phyloP scores from a whole-genome alignment of 2,113 vertebrate genomes.

The Collichthys lucidus region DNA sequence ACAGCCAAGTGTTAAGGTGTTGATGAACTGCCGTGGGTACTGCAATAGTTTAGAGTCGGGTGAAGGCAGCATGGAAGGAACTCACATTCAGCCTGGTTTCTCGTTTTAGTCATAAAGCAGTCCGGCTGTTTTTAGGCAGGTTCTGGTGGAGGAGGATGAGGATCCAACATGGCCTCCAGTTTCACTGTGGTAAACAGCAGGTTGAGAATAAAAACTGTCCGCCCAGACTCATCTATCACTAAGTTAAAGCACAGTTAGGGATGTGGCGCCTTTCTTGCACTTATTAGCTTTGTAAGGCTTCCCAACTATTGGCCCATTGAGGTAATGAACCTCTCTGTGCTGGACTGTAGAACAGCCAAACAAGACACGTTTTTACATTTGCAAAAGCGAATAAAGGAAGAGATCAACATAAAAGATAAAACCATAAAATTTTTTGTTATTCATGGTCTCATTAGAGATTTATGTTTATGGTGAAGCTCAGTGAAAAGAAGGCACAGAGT shows the following conservation, averaged over 20 bases:
- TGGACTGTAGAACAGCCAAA: slow-evolving; percentile 38
- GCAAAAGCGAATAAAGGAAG: slow-evolving; percentile 21
- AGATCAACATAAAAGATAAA: slow-evolving; percentile 57
- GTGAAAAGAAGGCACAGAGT: slow-evolving; percentile 38
- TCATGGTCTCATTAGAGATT: slow-evolving; percentile 62
- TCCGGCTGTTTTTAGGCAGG: slow-evolving; percentile 6
- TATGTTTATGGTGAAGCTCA: slow-evolving; percentile 50
- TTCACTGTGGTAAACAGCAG: slow-evolving; percentile 40
- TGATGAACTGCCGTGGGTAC: slow-evolving; percentile 64
- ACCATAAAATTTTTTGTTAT: slow-evolving; percentile 43
- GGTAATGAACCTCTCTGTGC: slow-evolving; percentile 44
- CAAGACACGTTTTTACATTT: slow-evolving; percentile 47
- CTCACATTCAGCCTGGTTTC: slow-evolving; percentile 20
- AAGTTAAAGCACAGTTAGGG: slow-evolving; percentile 32
- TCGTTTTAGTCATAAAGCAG: slow-evolving; percentile 22
- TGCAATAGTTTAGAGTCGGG: slow-evolving; percentile 18
- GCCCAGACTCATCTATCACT: slow-evolving; percentile 48
- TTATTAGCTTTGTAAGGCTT: slow-evolving; percentile 24
- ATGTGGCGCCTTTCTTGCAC: slow-evolving; percentile 40
- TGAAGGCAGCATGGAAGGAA: slow-evolving; percentile 34
- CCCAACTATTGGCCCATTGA: slow-evolving; percentile 52
- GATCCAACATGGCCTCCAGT: background rate
- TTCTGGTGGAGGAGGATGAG: background rate
- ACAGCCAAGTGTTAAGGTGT: slow-evolving; percentile 63
- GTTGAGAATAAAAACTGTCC: slow-evolving; percentile 42